Percentiles rank a stretch among this genome's conserved stretches.
phyloP scores from a whole-genome alignment of 2,888 invertebrate genomes.

The Danaus chrysippus region DNA sequence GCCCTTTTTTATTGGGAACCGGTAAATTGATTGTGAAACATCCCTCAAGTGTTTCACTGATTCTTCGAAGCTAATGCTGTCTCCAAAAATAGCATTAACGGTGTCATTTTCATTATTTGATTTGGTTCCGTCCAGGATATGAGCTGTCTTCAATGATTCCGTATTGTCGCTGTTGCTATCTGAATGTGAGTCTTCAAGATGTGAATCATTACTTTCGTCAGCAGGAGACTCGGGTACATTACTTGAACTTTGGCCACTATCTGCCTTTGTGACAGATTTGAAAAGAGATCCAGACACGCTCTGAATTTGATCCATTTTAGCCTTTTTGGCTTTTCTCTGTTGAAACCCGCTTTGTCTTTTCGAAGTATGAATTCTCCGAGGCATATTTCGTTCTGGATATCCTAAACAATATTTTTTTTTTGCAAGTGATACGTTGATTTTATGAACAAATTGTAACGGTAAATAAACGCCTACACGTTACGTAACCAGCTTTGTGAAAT shows the following conservation, averaged over 20 bases:
- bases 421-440: too few relatives aligned
- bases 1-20: conserved; percentile 19
- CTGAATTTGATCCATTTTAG: conserved; percentile 5
- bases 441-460: too few relatives aligned
- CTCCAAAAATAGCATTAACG: neutral
- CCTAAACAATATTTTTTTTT: too few relatives aligned
- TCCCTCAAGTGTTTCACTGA: conserved; percentile 14
- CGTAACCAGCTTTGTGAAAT: too few relatives aligned
- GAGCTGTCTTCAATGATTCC: conserved; percentile 4
- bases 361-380: conserved; percentile 1
- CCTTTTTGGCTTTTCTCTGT: conserved; percentile 9
- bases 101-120: conserved; percentile 6
- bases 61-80: conserved; percentile 3
- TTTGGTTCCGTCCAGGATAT: neutral
- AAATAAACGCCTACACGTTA: too few relatives aligned
- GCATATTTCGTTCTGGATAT: too few relatives aligned
- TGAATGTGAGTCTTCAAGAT: conserved; percentile 7
- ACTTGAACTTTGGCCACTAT: conserved; percentile 4
- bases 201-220: conserved; percentile 3
- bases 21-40: conserved; percentile 17
- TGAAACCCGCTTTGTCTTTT: conserved; percentile 11
- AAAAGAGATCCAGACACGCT: conserved; percentile 9
- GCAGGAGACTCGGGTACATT: neutral
- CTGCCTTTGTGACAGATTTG: conserved; percentile 6
- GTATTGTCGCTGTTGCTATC: conserved; percentile 6